Conservation (phyloP, 2,113 vertebrate genomes). For the Atherinomorus stipes region DNA sequence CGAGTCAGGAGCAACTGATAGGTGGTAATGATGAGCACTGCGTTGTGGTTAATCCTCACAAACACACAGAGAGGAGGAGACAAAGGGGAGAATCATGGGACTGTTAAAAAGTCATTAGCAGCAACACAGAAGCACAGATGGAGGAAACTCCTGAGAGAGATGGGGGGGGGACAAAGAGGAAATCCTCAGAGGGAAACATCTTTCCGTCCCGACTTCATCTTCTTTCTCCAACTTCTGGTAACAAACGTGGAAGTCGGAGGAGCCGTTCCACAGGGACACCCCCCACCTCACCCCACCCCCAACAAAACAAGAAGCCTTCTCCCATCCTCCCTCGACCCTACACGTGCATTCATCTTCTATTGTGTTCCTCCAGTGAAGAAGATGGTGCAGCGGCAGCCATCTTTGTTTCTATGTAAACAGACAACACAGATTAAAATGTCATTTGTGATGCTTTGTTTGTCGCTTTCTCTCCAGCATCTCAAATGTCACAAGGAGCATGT, state of each 20-base stretch:
- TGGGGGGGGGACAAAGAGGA: conserved; percentile 43
- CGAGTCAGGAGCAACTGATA: conserved; percentile 21
- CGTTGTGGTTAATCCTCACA: conserved; percentile 56
- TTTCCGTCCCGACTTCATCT: conserved; percentile 43
- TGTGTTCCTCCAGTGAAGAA: conserved; percentile 59
- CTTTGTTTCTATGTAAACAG: conserved; percentile 47
- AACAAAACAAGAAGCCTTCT: conserved; percentile 36
- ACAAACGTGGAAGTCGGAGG: conserved; percentile 58
- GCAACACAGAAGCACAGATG: conserved; percentile 54
- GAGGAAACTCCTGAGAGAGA: conserved; percentile 35
- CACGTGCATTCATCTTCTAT: conserved; percentile 67
- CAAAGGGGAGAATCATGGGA: conserved; percentile 41
- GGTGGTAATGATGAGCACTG: conserved; percentile 42
- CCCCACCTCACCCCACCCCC: conserved; percentile 22
- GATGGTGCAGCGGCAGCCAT: conserved; percentile 31
- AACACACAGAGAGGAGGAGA: conserved; percentile 45
- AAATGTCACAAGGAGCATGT: conserved; percentile 69
- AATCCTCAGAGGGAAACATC: conserved; percentile 59
- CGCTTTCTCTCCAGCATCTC: conserved; percentile 33
- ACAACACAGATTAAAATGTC: conserved; percentile 70
- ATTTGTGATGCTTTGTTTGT: conserved; percentile 72
- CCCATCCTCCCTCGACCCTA: conserved; percentile 14
- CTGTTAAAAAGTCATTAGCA: conserved; percentile 67
- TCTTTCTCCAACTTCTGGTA: conserved; percentile 59
- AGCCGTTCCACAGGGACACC: conserved; percentile 63